Evolutionary conservation across 2,113 vertebrate genomes (phyloP).

Genomic region (Apteryx mantelli): DNA sequence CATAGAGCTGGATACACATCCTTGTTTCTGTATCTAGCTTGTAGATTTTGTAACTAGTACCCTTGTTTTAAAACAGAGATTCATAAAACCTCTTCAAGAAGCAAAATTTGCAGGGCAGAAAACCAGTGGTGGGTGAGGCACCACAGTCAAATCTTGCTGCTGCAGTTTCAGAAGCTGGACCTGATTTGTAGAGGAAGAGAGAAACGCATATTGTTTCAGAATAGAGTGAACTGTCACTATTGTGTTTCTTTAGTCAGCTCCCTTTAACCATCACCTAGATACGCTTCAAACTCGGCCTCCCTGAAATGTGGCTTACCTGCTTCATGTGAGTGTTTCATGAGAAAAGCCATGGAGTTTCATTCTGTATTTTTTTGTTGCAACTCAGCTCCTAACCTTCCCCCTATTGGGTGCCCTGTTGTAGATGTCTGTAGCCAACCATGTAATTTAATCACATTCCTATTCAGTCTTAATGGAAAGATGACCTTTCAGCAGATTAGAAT

Average conservation of each 20-base stretch:
- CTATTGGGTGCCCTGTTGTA: neutral
- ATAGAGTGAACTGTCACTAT: neutral
- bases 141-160: fast-evolving
- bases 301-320: neutral
- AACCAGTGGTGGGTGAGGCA: neutral
- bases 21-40: neutral
- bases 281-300: neutral
- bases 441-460: slow-evolving; percentile 60
- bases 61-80: neutral
- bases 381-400: neutral
- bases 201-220: neutral
- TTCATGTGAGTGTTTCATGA: neutral
- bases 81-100: neutral
- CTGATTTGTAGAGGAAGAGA: neutral
- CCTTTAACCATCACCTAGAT: neutral
- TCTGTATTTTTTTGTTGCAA: neutral
- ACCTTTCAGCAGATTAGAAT: slow-evolving; percentile 65
- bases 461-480: slow-evolving; percentile 56
- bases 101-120: neutral
- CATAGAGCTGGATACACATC: neutral
- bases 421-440: slow-evolving; percentile 41
- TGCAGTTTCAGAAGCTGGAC: neutral
- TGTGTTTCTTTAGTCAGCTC: neutral
- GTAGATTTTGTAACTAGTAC: neutral
- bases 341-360: neutral